These are phyloP conservation scores for Hirtodrosophila trivittata DNA, from an alignment of 2,888 invertebrate genomes.

Conservation along the genomic window DNA sequence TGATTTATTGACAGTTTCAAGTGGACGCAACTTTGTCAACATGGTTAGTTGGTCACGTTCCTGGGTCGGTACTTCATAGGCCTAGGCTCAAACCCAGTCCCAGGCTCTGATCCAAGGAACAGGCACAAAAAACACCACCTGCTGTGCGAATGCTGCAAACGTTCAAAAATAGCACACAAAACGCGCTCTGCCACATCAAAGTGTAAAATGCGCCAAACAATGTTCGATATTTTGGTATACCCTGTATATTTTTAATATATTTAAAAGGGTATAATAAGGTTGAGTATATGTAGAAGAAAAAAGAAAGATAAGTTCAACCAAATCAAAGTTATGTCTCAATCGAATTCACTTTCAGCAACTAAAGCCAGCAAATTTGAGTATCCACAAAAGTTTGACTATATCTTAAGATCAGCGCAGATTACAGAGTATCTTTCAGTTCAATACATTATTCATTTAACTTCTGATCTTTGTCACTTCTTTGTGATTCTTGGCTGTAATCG, in stretches of 20 bases:
- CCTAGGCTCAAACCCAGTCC: neutral
- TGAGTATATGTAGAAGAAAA: too few species aligned
- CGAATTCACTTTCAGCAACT: too few species aligned
- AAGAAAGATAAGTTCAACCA: neutral
- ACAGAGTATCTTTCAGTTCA: conserved; percentile 1
- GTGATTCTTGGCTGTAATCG: conserved; percentile 45
- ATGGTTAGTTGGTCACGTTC: conserved; percentile 64
- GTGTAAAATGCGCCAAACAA: conserved; percentile 43
- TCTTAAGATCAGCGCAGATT: too few species aligned
- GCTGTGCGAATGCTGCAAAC: conserved; percentile 59
- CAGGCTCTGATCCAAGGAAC: neutral
- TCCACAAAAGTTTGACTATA: too few species aligned
- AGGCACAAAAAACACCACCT: conserved; percentile 61
- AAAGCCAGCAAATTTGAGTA: too few species aligned
- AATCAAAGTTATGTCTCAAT: too few species aligned
- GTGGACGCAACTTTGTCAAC: conserved; percentile 59
- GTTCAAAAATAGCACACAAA: conserved; percentile 60
- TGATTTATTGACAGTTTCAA: conserved; percentile 69
- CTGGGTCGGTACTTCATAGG: conserved; percentile 45
- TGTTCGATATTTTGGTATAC: conserved; percentile 15
- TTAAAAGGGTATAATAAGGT: too few species aligned
- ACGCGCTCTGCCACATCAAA: conserved; percentile 44
- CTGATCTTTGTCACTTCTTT: neutral
- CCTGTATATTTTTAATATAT: neutral
- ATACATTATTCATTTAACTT: neutral